Base-by-base conservation (phyloP, 2,113 vertebrate genomes). In the Malurus cyaneus region DNA sequence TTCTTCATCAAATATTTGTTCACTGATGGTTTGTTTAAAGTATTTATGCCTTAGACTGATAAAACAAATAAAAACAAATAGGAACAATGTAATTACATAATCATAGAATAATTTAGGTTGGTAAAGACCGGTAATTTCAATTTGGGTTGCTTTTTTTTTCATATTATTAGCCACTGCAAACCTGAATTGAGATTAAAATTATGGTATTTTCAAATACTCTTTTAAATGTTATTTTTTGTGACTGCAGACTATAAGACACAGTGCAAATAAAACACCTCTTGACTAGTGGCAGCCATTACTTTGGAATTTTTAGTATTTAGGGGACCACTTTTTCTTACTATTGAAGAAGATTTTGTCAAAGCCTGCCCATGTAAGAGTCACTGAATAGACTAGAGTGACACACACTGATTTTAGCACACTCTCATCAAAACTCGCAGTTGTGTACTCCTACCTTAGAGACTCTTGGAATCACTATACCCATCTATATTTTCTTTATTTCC, bases 11-110 rank as follows among this genome's bases (percentile, higher is more conserved):
- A 89, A 50, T 62, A 42, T 73, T 90, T 92, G 46, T 67, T 94
- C 14, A 20, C 46, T 95, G 74, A 93, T 42, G 50, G 29, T 52
- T 92, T 94, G 52, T 93, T 91, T 92, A 47, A 95, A 85, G 46
- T 62, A 52, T 19, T 80, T 93, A 88, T 66, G 62, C 14, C 23
- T 54, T n/a, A 77, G 42, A 54, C n/a, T 50, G 34, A 60, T 89
- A 89, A 82, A 93, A 62, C 65, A 88, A 93, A 88, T 62, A 94
- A 70, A 80, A 91, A 12, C 20, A 87, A 80, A 32, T 19, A 54
- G 42, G 50, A 93, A 84, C 31, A 81, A 84, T 25, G 80, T 23
- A 77, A 92, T 93, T 44, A 49, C 9, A 61, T 25, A 69, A 53
- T 18, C 0, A 1, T 8, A 67, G 8, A 47, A 67, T 15, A 29